phyloP scores from a whole-genome alignment of 2,888 invertebrate genomes.

The Piscicola geometra region DNA sequence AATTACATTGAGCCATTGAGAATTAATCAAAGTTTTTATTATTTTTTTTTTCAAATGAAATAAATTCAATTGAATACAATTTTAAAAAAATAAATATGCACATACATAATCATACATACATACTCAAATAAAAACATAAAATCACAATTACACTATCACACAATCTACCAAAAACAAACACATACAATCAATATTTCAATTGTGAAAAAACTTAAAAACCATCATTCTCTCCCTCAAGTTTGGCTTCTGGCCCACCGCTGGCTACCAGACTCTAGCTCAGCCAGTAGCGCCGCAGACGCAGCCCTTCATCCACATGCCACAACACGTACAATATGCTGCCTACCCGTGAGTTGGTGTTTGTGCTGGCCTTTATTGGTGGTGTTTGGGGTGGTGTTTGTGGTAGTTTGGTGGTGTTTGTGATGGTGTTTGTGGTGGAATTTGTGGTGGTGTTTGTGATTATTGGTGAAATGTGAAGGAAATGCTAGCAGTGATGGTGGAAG shows the following conservation, averaged over 20 bases:
- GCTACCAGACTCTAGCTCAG: conserved; percentile 23
- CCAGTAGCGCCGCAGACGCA: conserved; percentile 10
- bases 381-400: background rate
- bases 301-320: conserved; percentile 26
- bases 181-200: background rate
- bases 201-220: no score
- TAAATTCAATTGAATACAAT: no score
- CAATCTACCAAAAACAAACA: background rate
- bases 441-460: background rate
- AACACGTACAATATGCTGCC: conserved; percentile 24
- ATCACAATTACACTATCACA: background rate
- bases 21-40: no score
- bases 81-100: no score
- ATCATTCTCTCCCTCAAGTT: background rate
- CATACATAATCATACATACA: no score
- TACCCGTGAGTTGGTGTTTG: conserved; percentile 20
- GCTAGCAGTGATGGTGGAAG: no score
- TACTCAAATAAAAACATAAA: background rate
- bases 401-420: background rate
- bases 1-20: no score
- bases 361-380: background rate
- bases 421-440: background rate
- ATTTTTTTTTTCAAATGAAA: no score
- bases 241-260: conserved; percentile 21
- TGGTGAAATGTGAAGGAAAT: background rate